Percentiles rank a stretch among this genome's conserved stretches.
Evolutionary conservation across 2,888 invertebrate species (phyloP).

Genomic region (Tiliacea citrago): DNA sequence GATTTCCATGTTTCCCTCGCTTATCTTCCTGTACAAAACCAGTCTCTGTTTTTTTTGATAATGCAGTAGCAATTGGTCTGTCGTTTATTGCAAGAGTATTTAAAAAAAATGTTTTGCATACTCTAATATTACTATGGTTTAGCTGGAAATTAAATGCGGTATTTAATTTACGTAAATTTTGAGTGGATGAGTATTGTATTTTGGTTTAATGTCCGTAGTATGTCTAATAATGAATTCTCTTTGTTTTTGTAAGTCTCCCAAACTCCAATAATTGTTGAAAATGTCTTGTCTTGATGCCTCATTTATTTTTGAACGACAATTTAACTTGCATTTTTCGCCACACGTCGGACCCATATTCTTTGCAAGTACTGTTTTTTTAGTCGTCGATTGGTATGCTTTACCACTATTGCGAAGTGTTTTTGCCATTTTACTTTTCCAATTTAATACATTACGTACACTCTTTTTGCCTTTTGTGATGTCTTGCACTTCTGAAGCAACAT

Average conservation of each 20-base stretch:
- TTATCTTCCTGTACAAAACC: constrained; percentile 30
- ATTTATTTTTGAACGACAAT: constrained; percentile 16
- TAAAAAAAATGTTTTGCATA: constrained; percentile 41
- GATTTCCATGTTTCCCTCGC: constrained; percentile 31
- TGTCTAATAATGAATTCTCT: constrained; percentile 9
- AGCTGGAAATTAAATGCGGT: constrained; percentile 46
- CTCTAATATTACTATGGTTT: constrained; percentile 31
- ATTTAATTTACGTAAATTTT: constrained; percentile 37
- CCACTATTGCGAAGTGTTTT: constrained; percentile 31
- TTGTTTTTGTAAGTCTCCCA: constrained; percentile 25
- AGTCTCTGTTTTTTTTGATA: constrained; percentile 19
- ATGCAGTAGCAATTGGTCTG: constrained; percentile 27
- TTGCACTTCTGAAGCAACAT: constrained; percentile 40
- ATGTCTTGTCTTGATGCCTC: constrained; percentile 18
- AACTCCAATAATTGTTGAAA: constrained; percentile 20
- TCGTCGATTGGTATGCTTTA: too few relatives aligned
- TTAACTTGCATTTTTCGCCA: constrained; percentile 14
- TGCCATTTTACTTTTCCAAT: constrained; percentile 35
- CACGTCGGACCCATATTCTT: constrained; percentile 18
- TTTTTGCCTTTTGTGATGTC: constrained; percentile 68
- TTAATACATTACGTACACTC: constrained; percentile 52
- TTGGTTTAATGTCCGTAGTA: constrained; percentile 12
- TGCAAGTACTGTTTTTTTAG: constrained; percentile 24
- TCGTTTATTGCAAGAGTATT: constrained; percentile 40
- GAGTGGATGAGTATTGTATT: constrained; percentile 37